Percentiles rank a stretch among this genome's conserved stretches.
Evolutionary conservation across 2,113 vertebrate species (phyloP).

Genomic region (Okapia johnstoni): DNA sequence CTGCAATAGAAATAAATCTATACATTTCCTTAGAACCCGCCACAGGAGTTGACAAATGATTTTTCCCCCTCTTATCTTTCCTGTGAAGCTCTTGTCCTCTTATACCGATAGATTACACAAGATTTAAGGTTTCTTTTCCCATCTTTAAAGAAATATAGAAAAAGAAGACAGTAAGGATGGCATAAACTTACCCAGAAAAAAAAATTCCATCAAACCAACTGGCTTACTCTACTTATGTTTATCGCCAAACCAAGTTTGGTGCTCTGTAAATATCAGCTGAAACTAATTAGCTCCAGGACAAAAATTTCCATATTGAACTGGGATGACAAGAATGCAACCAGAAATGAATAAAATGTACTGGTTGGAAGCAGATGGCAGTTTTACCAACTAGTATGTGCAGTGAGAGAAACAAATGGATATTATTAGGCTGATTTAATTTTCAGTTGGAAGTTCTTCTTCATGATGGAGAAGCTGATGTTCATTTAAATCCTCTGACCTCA

Average conservation of each 20-base stretch:
- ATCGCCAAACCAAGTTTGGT: slow-evolving; percentile 57
- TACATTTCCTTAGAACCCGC: slow-evolving; percentile 24
- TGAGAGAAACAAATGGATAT: slow-evolving; percentile 69
- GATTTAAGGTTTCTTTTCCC: background rate
- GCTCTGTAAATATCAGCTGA: slow-evolving; percentile 73
- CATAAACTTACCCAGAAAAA: slow-evolving; percentile 1
- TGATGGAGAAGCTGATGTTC: slow-evolving; percentile 39
- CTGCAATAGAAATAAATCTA: slow-evolving; percentile 19
- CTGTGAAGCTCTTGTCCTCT: background rate
- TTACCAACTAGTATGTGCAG: slow-evolving; percentile 31
- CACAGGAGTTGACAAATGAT: background rate
- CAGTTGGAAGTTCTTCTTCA: slow-evolving; percentile 48
- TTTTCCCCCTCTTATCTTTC: slow-evolving; percentile 22
- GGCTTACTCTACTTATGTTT: slow-evolving; percentile 43
- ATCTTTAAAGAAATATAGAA: slow-evolving; percentile 9
- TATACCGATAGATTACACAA: background rate
- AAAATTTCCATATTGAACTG: slow-evolving; percentile 72
- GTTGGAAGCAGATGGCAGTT: slow-evolving; percentile 57
- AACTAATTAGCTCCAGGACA: slow-evolving; percentile 73
- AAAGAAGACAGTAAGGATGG: background rate
- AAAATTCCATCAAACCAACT: background rate
- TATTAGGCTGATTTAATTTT: slow-evolving; percentile 68
- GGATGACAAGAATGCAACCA: slow-evolving; percentile 77
- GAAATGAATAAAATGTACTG: slow-evolving; percentile 78
- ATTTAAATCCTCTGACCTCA: slow-evolving; percentile 65